These are phyloP conservation scores for Acleris holmiana DNA, from an alignment of 2,888 invertebrate species.

Conservation along the genomic window DNA sequence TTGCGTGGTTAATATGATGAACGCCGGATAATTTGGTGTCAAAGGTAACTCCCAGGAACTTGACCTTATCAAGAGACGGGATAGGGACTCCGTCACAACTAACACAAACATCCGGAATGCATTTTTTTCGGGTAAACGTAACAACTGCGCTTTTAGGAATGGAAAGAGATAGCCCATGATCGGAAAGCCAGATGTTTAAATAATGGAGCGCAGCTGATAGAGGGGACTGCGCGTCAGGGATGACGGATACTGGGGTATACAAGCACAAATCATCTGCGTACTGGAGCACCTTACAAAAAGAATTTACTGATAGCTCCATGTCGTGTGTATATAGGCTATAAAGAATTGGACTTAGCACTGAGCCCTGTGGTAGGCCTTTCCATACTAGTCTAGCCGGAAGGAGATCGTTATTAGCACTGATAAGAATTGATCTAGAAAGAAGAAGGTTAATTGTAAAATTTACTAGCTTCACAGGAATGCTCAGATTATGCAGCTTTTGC, in stretches of 20 bases:
- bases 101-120: conserved; percentile 21
- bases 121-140: conserved; percentile 36
- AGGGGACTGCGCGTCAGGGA: background rate
- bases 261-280: conserved; percentile 46
- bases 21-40: conserved; percentile 36
- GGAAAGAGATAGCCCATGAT: conserved; percentile 39
- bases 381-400: conserved; percentile 35
- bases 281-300: conserved; percentile 40
- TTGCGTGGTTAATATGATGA: conserved; percentile 32
- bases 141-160: conserved; percentile 37
- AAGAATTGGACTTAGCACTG: conserved; percentile 41
- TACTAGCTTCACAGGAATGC: conserved; percentile 40
- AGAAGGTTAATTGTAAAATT: conserved; percentile 40
- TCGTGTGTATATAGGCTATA: conserved; percentile 43
- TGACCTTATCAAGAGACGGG: conserved; percentile 15
- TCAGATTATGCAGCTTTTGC: conserved; percentile 43
- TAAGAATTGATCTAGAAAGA: conserved; percentile 27
- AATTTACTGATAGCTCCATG: conserved; percentile 28
- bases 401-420: conserved; percentile 18
- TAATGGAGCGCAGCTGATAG: conserved; percentile 27
- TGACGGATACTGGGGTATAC: conserved; percentile 21
- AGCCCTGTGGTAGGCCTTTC: conserved; percentile 46
- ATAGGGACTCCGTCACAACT: conserved; percentile 1
- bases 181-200: conserved; percentile 10
- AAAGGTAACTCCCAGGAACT: conserved; percentile 41